phyloP scores from a whole-genome alignment of 2,797 vertebrate genomes.

The Notolabrus celidotus region DNA sequence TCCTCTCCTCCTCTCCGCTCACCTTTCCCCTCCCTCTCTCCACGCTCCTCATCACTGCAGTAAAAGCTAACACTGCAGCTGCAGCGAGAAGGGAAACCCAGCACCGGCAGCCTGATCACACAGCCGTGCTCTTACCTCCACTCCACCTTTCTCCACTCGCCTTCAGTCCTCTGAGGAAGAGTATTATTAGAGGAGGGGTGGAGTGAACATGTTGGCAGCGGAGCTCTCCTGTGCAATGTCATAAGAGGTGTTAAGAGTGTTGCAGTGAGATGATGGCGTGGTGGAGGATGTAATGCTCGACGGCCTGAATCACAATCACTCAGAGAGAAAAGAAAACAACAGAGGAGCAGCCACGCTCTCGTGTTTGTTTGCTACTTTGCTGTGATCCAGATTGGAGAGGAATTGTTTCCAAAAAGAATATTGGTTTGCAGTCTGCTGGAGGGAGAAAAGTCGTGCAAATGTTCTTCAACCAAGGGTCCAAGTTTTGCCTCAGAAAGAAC shows the following conservation, averaged over 20 bases:
- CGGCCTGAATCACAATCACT: constrained; percentile 44
- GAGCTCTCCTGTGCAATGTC: constrained; percentile 54
- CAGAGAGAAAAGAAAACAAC: constrained; percentile 11
- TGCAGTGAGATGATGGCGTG: constrained; percentile 47
- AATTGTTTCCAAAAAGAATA: background rate
- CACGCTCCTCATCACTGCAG: constrained; percentile 62
- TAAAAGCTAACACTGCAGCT: constrained; percentile 61
- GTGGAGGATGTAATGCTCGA: constrained; percentile 27
- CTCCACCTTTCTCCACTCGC: constrained; percentile 46
- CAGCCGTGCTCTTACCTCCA: constrained; percentile 47
- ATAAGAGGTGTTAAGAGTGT: constrained; percentile 40
- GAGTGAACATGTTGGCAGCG: constrained; percentile 39
- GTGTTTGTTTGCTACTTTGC: background rate
- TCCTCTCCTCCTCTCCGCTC: constrained; percentile 26
- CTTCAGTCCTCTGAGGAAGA: constrained; percentile 57
- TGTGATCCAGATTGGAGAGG: background rate
- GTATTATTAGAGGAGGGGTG: constrained; percentile 70
- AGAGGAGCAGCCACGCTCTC: background rate
- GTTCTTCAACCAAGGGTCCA: constrained; percentile 1
- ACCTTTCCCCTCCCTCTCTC: constrained; percentile 45
- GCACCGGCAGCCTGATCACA: constrained; percentile 13
- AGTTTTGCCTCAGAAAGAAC: constrained; percentile 7
- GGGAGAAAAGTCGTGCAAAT: background rate
- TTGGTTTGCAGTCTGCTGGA: background rate
- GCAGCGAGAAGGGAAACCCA: constrained; percentile 56